Evolutionary conservation across 2,888 invertebrate species (phyloP), one percentile per base, ranked within the genome.

Genomic region (Apocheima hispidaria): DNA sequence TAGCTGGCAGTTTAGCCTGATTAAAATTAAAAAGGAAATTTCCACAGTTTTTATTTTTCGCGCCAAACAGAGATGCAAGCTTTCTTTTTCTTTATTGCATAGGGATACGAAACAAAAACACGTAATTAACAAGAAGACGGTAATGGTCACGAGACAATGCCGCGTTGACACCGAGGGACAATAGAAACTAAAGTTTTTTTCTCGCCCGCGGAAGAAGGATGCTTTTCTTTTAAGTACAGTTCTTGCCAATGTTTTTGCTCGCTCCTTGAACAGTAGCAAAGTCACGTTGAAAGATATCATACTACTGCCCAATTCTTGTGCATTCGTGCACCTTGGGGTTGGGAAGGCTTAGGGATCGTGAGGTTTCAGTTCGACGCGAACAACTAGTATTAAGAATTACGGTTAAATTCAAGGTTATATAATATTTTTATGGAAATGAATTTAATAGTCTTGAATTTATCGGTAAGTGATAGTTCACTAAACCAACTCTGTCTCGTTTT

Each of bases 101-200:
- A 53, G 49, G 44, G 59, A 60, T 28, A 66, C 63, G 65, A 68
- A 66, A 71, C 69, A 70, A 68, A 65, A 68, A 67, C 71, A 69
- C 66, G 70, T 70, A 70, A 71, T 71, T 71, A 71, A 64, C 68
- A 70, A 62, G 62, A 68, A 66, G 66, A 64, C 66, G 60, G 61
- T 70, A 70, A 71, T 71, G 70, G 68, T 48, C 58, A 48, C 48
- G 56, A 66, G 65, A 69, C 66, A 70, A 68, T 71, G 57, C 58
- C 50, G n/a, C 40, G 51, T 60, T 66, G 64, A 65, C 65, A 59
- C 61, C 59, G 54, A 21, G 21, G 14, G 52, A 69, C 71, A 68
- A 71, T 61, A 59, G 55, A 53, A 20, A 18, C 57, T 43, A 51
- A 59, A 16, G n/a, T 44, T 40, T 52, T 66, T 64, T 68, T 63